These are phyloP conservation scores for Stenopsyche tienmushanensis DNA, from an alignment of 1,140 invertebrate species.

Conservation along the genomic window DNA sequence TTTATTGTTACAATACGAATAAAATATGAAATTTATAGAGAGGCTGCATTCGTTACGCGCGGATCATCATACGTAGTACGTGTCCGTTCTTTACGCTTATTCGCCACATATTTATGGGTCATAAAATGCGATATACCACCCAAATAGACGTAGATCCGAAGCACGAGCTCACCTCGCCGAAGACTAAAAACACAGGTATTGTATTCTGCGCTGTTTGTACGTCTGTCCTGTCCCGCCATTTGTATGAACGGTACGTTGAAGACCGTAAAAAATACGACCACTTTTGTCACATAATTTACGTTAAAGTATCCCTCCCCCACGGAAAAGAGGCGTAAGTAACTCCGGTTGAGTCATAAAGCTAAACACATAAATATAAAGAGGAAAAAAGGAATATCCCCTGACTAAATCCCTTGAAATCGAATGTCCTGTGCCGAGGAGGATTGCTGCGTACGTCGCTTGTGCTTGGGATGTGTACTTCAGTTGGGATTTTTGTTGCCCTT, in stretches of 20 bases:
- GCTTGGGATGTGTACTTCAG: background rate
- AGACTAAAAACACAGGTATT: conserved; percentile 8
- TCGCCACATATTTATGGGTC: conserved; percentile 29
- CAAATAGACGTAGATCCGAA: background rate
- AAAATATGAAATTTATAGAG: no score
- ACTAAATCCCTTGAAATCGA: conserved; percentile 39
- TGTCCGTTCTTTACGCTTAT: conserved; percentile 16
- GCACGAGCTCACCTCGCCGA: background rate
- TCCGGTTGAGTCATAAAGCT: conserved; percentile 41
- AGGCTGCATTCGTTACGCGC: no score
- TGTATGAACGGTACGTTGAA: conserved; percentile 19
- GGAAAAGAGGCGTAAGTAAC: conserved; percentile 35
- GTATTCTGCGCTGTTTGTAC: background rate
- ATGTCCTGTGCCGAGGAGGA: conserved; percentile 35
- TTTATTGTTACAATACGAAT: no score
- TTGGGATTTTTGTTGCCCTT: background rate
- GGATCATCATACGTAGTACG: no score
- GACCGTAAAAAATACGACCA: conserved; percentile 38
- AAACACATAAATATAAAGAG: conserved; percentile 42
- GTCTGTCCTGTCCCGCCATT: background rate
- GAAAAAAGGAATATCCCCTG: conserved; percentile 38
- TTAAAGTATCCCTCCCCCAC: conserved; percentile 24
- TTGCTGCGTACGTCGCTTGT: no score
- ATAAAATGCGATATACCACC: conserved; percentile 24
- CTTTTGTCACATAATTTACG: conserved; percentile 42